phyloP scores from a whole-genome alignment of 2,113 vertebrate species.

The Etheostoma spectabile region DNA sequence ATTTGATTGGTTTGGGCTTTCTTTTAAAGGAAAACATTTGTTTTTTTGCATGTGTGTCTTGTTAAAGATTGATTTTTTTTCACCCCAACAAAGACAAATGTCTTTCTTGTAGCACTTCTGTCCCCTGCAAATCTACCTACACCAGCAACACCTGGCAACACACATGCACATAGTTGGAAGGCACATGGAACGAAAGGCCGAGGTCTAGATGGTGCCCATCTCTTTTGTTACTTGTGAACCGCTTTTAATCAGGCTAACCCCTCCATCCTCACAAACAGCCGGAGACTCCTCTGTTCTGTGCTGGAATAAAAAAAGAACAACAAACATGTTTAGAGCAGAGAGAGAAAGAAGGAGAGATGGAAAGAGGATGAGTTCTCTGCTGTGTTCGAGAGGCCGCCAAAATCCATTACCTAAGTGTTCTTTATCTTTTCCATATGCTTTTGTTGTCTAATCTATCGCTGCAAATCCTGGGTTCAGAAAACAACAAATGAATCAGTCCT shows the following conservation, averaged over 20 bases:
- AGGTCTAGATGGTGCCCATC: not conserved
- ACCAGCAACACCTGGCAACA: not conserved
- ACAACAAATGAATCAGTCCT: constrained; percentile 84
- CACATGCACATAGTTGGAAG: not conserved
- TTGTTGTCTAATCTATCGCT: constrained; percentile 88
- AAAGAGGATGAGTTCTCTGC: constrained; percentile 76
- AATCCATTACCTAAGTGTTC: constrained; percentile 89
- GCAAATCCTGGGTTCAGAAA: constrained; percentile 88
- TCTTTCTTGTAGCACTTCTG: not conserved
- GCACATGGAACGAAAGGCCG: constrained; percentile 4
- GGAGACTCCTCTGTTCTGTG: constrained; percentile 60
- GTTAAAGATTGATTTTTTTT: not conserved
- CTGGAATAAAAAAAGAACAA: constrained; percentile 44
- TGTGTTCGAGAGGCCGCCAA: constrained; percentile 71
- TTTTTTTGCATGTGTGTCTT: not conserved
- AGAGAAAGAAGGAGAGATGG: constrained; percentile 57
- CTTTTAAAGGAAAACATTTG: not conserved
- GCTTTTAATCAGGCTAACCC: not conserved
- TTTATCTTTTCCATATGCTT: constrained; percentile 87
- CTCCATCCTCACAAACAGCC: constrained; percentile 58
- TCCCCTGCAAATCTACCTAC: not conserved
- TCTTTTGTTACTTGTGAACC: constrained; percentile 4
- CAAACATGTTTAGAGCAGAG: constrained; percentile 76
- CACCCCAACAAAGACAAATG: accelerated
- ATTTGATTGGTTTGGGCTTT: not conserved